phyloP scores from a whole-genome alignment of 2,888 invertebrate species.

The Aphrophora alni region DNA sequence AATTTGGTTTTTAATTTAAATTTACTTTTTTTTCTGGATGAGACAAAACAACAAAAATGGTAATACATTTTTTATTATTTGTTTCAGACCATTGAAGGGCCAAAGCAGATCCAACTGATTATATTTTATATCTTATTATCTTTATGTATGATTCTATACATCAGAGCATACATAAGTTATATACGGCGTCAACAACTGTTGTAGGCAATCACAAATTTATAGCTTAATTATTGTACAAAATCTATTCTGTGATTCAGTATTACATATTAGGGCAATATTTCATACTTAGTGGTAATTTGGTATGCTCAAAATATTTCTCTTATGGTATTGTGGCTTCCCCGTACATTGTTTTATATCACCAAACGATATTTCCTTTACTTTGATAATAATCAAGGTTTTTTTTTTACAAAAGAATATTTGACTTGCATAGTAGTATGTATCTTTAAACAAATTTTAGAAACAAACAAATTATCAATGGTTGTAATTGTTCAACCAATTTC shows the following conservation, averaged over 20 bases:
- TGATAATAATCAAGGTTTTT: neutral
- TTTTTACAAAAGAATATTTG: neutral
- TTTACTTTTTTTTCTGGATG: neutral
- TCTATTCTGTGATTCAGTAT: neutral
- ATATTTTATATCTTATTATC: conserved; percentile 26
- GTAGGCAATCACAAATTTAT: neutral
- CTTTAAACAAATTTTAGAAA: no score
- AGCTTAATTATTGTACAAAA: neutral
- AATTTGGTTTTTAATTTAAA: neutral
- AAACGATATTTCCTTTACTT: neutral
- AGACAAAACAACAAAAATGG: neutral
- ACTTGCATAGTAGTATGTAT: neutral
- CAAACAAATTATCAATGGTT: no score
- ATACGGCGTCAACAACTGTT: neutral
- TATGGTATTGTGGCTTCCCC: neutral
- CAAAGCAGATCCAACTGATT: conserved; percentile 35
- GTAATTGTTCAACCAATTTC: no score
- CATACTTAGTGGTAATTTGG: neutral
- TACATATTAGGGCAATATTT: neutral
- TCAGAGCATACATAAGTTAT: conserved; percentile 22
- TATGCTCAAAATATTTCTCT: neutral
- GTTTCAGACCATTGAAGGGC: conserved; percentile 37
- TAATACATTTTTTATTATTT: conserved; percentile 10
- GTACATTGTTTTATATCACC: neutral
- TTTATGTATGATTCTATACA: conserved; percentile 14